Base-by-base conservation (phyloP, 1,140 invertebrate genomes). In the Mizuhopecten yessoensis region DNA sequence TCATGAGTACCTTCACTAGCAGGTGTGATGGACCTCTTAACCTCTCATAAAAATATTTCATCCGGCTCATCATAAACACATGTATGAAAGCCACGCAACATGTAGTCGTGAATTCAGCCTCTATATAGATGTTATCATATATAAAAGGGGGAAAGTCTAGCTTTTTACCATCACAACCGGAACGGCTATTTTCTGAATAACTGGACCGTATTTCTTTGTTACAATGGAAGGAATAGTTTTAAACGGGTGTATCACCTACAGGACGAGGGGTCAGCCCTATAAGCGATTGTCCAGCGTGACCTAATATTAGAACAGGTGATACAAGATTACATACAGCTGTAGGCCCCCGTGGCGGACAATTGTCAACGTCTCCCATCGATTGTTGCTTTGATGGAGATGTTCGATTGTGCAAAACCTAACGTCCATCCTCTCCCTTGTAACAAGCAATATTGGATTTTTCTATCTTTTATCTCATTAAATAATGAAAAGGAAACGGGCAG, bases 311-410 rank as follows among this genome's bases (percentile, higher is more conserved):
- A 17, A n/a, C 57, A 75, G 57, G 57, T 75, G 57, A 75, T 75
- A 75, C 29, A n/a, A n/a, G 57, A 75, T 75, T 75, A 75, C 57
- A 75, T 29, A 75, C 57, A 75, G 57, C 57, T 75, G 57, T 75
- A 75, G 15, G 57, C n/a, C 57, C 57, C 57, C 11, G 57, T 13
- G 57, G 57, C 57, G 57, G 3, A 0, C 23, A 5, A 75, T 75
- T 75, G 57, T 75, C 23, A 75, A n/a, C 57, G 23, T 75, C 57
- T 29, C 57, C 23, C 17, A 13, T 13, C 57, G 11, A 75, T 75
- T 75, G 57, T 75, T 75, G 11, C 57, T 75, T 75, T 75, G 57
- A 75, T 75, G n/a, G 57, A 75, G 57, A 75, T 75, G 57, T 75
- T 75, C 23, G 57, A 75, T 75, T 75, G 57, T 75, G 57, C 57